Conservation (phyloP, 2,888 invertebrate genomes). For the Andrena fulva region DNA sequence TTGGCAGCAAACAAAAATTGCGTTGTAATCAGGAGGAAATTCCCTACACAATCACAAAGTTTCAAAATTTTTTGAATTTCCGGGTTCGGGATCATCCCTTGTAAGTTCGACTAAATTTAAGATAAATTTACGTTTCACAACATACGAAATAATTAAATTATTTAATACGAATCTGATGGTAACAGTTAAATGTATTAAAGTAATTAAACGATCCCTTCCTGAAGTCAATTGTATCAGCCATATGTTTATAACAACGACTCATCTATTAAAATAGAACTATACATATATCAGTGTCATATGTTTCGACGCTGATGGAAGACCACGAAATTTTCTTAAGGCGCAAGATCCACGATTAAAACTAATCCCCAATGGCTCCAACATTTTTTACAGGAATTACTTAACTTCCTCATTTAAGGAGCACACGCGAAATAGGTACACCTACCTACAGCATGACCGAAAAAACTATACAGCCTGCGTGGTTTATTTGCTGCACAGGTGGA, state of each 20-base stretch:
- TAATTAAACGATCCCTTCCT: too few species aligned
- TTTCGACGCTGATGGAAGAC: background rate
- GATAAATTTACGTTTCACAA: background rate
- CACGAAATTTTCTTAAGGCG: background rate
- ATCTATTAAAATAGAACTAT: too few species aligned
- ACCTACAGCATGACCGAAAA: slow-evolving; percentile 11
- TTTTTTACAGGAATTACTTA: slow-evolving; percentile 20
- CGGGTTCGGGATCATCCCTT: too few species aligned
- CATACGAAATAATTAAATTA: background rate
- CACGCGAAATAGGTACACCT: background rate
- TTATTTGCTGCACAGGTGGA: slow-evolving; percentile 40
- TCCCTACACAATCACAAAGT: too few species aligned
- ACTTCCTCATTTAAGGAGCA: slow-evolving; percentile 18
- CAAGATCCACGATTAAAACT: slow-evolving; percentile 16
- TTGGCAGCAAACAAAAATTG: too few species aligned
- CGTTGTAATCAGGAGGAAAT: too few species aligned
- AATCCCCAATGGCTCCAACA: slow-evolving; percentile 18
- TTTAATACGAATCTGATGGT: background rate
- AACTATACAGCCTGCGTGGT: slow-evolving; percentile 4
- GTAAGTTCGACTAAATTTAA: background rate
- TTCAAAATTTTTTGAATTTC: too few species aligned
- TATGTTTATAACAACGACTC: too few species aligned
- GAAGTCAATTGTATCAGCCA: too few species aligned
- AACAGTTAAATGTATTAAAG: background rate
- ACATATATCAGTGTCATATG: too few species aligned